Evolutionary conservation across 2,888 invertebrate species (phyloP).

Genomic region (Craniophora ligustri): DNA sequence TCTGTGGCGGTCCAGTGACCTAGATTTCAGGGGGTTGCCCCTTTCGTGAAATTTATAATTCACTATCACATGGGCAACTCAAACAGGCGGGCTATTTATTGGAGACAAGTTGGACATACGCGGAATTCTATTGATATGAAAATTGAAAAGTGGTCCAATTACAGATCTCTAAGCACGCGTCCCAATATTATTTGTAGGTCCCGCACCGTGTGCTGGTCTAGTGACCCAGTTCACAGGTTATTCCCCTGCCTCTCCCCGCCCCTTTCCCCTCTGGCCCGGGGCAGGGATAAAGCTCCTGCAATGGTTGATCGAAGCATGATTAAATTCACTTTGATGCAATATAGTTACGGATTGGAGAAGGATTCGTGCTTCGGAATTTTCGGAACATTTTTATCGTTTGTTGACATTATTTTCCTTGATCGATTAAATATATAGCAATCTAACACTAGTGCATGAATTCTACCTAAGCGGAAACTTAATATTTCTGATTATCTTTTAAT

Average conservation of each 20-base stretch:
- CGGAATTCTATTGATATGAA: background rate
- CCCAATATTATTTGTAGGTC: slow-evolving; percentile 64
- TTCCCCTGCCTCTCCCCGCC: slow-evolving; percentile 41
- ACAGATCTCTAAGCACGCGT: slow-evolving; percentile 50
- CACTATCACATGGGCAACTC: too few relatives aligned
- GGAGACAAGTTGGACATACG: background rate
- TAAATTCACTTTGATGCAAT: slow-evolving; percentile 39
- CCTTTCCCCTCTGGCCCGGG: slow-evolving; percentile 55
- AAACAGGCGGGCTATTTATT: background rate
- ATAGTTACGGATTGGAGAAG: slow-evolving; percentile 1
- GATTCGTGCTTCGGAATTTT: slow-evolving; percentile 11
- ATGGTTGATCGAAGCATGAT: slow-evolving; percentile 50
- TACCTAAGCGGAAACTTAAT: too few relatives aligned
- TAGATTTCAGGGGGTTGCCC: slow-evolving; percentile 27
- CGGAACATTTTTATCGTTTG: background rate
- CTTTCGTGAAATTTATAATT: slow-evolving; percentile 8
- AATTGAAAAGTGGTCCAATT: slow-evolving; percentile 1
- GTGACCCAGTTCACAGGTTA: slow-evolving; percentile 75
- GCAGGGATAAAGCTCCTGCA: slow-evolving; percentile 38
- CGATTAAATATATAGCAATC: background rate
- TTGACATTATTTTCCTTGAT: background rate
- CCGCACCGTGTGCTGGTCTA: slow-evolving; percentile 63
- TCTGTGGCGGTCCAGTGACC: slow-evolving; percentile 26
- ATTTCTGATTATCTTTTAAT: too few relatives aligned
- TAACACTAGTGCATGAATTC: too few relatives aligned